Percentiles rank a stretch among this genome's conserved stretches.
These are phyloP conservation scores for Ptychodera flava DNA, from an alignment of 35 echinoderm and acorn worm species.

Conservation along the genomic window DNA sequence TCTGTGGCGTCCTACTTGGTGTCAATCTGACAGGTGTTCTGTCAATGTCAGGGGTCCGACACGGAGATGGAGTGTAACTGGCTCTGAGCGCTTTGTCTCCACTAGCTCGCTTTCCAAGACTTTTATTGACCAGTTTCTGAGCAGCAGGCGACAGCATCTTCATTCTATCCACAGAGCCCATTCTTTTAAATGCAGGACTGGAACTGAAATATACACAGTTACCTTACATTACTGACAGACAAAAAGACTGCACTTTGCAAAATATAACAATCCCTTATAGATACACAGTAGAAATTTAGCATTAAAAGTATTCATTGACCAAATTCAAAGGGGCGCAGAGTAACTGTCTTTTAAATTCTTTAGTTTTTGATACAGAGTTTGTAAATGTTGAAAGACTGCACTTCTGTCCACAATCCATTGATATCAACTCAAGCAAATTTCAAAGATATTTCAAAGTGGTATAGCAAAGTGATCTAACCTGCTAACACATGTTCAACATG, in stretches of 20 bases:
- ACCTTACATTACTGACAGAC: background rate
- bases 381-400: background rate
- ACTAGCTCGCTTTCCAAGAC: conserved; percentile 23
- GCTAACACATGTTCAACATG: no score
- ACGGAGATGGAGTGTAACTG: conserved; percentile 89
- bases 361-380: background rate
- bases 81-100: conserved; percentile 72
- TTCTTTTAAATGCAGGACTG: conserved; percentile 76
- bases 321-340: background rate
- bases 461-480: no score
- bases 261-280: background rate
- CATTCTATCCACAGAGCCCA: conserved; percentile 69
- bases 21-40: conserved; percentile 66
- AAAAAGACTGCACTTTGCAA: no score
- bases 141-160: conserved; percentile 77
- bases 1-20: conserved; percentile 18
- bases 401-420: no score
- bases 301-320: background rate
- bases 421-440: no score
- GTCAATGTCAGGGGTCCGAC: conserved; percentile 24
- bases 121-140: conserved; percentile 77
- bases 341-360: background rate
- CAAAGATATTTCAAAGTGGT: no score
- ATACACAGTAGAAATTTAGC: background rate
- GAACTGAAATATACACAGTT: background rate